Evolutionary conservation across 64 coral and sea anemone genomes (phyloP).

Genomic region (Porites australiensis): DNA sequence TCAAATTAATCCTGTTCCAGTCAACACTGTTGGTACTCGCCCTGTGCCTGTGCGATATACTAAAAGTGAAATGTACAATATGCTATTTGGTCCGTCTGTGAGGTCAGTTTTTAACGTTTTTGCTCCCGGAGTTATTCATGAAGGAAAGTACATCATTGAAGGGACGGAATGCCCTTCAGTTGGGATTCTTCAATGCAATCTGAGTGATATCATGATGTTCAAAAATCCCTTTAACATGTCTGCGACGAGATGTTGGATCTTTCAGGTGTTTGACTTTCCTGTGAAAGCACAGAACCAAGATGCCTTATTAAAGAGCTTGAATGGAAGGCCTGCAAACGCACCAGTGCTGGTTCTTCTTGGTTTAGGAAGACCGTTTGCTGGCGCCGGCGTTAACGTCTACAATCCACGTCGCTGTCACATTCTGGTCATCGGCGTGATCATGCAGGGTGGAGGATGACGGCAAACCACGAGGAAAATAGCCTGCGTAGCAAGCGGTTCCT

Average conservation of each 20-base stretch:
- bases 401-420: slow-evolving; percentile 21
- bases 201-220: neutral
- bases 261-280: neutral
- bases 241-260: neutral
- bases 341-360: slow-evolving; percentile 11
- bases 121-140: neutral
- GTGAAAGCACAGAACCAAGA: neutral
- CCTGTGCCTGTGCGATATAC: no score
- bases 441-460: no score
- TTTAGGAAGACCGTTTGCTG: neutral
- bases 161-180: neutral
- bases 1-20: neutral
- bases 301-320: neutral
- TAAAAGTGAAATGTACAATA: neutral
- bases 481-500: no score
- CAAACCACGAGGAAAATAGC: no score
- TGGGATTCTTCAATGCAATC: neutral
- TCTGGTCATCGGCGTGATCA: slow-evolving; percentile 13
- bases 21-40: no score
- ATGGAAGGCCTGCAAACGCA: neutral
- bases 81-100: neutral
- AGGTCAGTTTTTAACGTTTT: neutral
- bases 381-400: neutral
- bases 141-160: neutral
- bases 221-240: neutral